phyloP scores from a whole-genome alignment of 2,113 vertebrate genomes.

The Clarias batrachus region DNA sequence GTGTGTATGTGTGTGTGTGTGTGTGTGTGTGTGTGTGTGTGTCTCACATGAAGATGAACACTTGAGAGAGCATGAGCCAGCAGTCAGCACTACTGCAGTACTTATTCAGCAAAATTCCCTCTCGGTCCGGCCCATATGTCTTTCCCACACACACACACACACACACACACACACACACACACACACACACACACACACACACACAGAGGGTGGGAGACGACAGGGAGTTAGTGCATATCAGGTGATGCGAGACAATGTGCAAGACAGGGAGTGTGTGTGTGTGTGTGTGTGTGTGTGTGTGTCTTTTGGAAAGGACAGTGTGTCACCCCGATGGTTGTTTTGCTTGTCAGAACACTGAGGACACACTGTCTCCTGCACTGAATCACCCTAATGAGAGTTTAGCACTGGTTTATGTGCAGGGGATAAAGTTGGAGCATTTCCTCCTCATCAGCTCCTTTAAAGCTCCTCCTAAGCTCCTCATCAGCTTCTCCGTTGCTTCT shows the following conservation, averaged over 20 bases:
- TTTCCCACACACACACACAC: background rate
- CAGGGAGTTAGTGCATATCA: constrained; percentile 2
- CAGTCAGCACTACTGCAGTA: constrained; percentile 30
- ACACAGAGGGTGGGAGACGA: background rate
- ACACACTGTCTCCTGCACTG: background rate
- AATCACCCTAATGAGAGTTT: background rate
- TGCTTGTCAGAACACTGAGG: background rate
- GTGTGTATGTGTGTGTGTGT: no score
- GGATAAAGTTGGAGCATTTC: background rate
- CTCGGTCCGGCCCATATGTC: constrained; percentile 1
- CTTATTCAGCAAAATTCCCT: constrained; percentile 48
- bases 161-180: background rate
- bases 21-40: constrained; percentile 13
- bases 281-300: constrained; percentile 3
- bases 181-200: background rate
- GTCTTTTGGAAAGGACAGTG: background rate
- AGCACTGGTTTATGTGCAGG: background rate
- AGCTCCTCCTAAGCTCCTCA: background rate
- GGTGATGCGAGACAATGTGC: background rate
- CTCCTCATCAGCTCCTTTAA: background rate
- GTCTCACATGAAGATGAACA: constrained; percentile 3
- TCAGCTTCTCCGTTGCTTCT: no score
- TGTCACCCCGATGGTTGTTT: constrained; percentile 2
- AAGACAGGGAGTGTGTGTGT: background rate
- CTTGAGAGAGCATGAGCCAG: constrained; percentile 25